Conservation (phyloP, 2,888 invertebrate genomes). For the Dexiosoma caninum region DNA sequence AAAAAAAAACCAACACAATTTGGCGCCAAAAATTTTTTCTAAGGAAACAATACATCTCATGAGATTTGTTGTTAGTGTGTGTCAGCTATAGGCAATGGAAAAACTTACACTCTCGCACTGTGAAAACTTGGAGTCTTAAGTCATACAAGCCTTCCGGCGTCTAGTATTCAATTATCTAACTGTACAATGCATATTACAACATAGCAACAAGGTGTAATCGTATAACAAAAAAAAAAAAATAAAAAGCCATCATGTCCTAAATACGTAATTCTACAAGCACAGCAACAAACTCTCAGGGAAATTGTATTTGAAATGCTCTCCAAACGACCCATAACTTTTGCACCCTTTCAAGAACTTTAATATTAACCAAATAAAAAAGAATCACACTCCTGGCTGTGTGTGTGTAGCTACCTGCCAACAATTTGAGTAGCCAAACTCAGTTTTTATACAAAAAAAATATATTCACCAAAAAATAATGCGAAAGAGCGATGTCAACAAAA, state of each 20-base stretch:
- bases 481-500: constrained; percentile 77
- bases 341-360: constrained; percentile 44
- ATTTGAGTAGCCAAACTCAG: constrained; percentile 43
- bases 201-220: constrained; percentile 55
- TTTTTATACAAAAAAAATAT: background rate
- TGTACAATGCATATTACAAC: constrained; percentile 58
- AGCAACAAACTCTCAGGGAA: background rate
- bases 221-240: too few species aligned
- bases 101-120: background rate
- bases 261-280: constrained; percentile 29
- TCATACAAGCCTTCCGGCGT: background rate
- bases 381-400: constrained; percentile 2
- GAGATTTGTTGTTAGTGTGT: constrained; percentile 20
- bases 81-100: background rate
- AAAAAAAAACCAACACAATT: too few species aligned
- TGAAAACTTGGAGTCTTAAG: background rate
- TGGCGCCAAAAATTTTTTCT: constrained; percentile 65
- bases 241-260: constrained; percentile 35
- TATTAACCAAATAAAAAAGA: background rate
- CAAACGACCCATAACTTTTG: constrained; percentile 48
- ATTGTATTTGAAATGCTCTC: constrained; percentile 10
- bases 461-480: constrained; percentile 62
- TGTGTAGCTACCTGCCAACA: constrained; percentile 32
- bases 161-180: constrained; percentile 36
- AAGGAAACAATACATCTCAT: constrained; percentile 34